phyloP scores from a whole-genome alignment of 2,797 vertebrate genomes.

The Gila robusta region DNA sequence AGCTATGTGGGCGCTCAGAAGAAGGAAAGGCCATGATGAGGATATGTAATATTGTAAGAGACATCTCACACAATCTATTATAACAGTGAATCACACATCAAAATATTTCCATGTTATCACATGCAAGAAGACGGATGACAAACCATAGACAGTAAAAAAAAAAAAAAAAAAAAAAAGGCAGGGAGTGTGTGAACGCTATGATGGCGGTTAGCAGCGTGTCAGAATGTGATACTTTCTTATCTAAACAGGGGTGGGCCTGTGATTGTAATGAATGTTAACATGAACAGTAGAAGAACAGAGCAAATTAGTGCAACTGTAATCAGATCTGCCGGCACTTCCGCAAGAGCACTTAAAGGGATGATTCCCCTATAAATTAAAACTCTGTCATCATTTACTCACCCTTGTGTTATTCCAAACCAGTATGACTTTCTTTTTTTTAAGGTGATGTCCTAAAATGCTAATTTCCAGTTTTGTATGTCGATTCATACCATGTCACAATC shows the following conservation, averaged over 20 bases:
- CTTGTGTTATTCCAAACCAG: neutral
- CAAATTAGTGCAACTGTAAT: slow-evolving; percentile 61
- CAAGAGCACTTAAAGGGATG: neutral
- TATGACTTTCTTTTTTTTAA: neutral
- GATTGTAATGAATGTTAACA: slow-evolving; percentile 68
- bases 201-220: slow-evolving; percentile 58
- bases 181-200: slow-evolving; percentile 37
- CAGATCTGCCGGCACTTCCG: slow-evolving; percentile 36
- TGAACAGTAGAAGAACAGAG: slow-evolving; percentile 61
- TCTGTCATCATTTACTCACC: neutral
- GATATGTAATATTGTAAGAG: neutral
- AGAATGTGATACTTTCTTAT: slow-evolving; percentile 67
- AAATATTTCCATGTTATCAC: slow-evolving; percentile 21
- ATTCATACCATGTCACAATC: slow-evolving; percentile 1
- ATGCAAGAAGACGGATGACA: neutral
- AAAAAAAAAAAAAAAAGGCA: neutral
- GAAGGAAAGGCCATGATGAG: neutral
- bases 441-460: neutral
- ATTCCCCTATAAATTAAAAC: neutral
- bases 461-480: neutral
- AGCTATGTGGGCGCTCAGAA: neutral
- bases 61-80: neutral
- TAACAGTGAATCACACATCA: neutral
- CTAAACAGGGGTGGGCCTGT: slow-evolving; percentile 67
- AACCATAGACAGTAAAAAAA: neutral